Evolutionary conservation across 2,888 invertebrate genomes (phyloP).

Genomic region (Athalia circularis): DNA sequence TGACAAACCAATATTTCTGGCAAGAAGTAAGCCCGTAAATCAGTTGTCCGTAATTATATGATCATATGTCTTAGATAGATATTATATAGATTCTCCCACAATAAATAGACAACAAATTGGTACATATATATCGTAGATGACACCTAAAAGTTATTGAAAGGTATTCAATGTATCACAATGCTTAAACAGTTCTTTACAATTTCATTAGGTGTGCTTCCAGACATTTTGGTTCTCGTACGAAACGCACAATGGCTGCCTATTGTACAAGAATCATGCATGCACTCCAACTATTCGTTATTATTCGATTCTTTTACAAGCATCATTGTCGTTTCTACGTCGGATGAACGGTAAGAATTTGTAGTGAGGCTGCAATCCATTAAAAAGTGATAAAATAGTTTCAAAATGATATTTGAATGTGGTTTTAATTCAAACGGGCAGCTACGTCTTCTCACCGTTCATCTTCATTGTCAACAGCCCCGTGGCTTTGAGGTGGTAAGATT

Average conservation of each 20-base stretch:
- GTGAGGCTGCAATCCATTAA: not conserved
- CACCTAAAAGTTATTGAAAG: conserved; percentile 16
- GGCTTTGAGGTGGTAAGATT: conserved; percentile 38
- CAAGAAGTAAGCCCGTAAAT: conserved; percentile 43
- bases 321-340: conserved; percentile 41
- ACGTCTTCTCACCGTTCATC: conserved; percentile 31
- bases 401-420: not conserved
- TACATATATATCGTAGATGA: conserved; percentile 28
- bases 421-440: not conserved
- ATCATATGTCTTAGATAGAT: not conserved
- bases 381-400: not conserved
- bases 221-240: conserved; percentile 43
- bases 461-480: conserved; percentile 44
- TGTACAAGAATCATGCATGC: conserved; percentile 42
- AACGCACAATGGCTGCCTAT: conserved; percentile 36
- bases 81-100: conserved; percentile 22
- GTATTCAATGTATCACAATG: conserved; percentile 41
- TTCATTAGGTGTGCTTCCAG: conserved; percentile 43
- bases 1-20: conserved; percentile 45
- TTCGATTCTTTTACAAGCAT: conserved; percentile 38
- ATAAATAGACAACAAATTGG: conserved; percentile 39
- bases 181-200: conserved; percentile 30
- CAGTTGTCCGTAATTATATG: conserved; percentile 1
- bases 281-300: conserved; percentile 4
- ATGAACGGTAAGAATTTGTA: conserved; percentile 34